phyloP scores from a whole-genome alignment of 1,140 invertebrate genomes.

The Anthonomus grandis region DNA sequence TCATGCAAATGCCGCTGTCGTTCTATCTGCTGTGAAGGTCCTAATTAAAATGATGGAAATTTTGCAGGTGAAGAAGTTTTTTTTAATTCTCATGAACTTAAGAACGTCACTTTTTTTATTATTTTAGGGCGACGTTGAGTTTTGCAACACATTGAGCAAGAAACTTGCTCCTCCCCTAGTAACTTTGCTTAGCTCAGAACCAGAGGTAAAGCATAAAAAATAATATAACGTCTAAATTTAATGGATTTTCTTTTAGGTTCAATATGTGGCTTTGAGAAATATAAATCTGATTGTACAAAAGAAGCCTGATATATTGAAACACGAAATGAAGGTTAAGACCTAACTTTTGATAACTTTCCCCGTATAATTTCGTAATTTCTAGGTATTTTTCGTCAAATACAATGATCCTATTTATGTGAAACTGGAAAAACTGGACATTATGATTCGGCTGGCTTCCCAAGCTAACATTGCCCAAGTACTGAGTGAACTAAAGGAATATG shows the following conservation, averaged over 20 bases:
- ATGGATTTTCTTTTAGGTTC: conserved; percentile 56
- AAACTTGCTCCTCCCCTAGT: conserved; percentile 99
- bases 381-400: conserved; percentile 99
- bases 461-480: conserved; percentile 98
- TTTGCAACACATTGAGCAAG: conserved; percentile 90
- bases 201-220: conserved; percentile 59
- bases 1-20: conserved; percentile 99
- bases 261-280: conserved; percentile 97
- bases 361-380: conserved; percentile 41
- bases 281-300: conserved; percentile 99
- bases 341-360: not conserved
- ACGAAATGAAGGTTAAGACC: conserved; percentile 92
- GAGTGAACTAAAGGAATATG: conserved; percentile 98
- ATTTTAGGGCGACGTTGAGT: conserved; percentile 75
- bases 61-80: conserved; percentile 57
- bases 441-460: conserved; percentile 98
- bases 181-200: conserved; percentile 95
- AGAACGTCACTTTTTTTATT: not conserved
- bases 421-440: conserved; percentile 98
- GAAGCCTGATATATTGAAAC: conserved; percentile 97
- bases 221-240: not conserved
- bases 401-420: conserved; percentile 99
- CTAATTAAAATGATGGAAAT: conserved; percentile 98
- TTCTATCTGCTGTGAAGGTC: conserved; percentile 95
- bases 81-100: not conserved